Evolutionary conservation across 2,888 invertebrate genomes (phyloP), one percentile per base, ranked within the genome.

Genomic region (Hedya salicella): DNA sequence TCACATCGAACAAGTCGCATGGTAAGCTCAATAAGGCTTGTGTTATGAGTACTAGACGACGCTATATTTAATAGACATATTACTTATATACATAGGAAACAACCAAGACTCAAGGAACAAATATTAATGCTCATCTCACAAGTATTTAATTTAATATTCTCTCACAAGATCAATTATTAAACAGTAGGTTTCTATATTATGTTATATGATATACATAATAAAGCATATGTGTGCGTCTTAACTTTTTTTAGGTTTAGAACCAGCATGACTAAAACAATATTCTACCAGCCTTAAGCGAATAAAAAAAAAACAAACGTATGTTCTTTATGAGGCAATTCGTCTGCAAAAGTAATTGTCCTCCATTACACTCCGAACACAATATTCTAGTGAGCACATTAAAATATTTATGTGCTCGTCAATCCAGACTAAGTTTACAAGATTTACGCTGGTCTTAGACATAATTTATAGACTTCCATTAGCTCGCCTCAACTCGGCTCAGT

Each of bases 401-500:
- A 65, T 61, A 57, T 67, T 68, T 56, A 57, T 42, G 54, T 46
- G 60, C 21, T 56, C 68, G 36, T 46, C 64, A 44, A 61, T 17
- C 36, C 19, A 56, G 16, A 46, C 40, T 46, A 48, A 60, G 53
- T 61, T 59, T 54, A 16, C 36, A 39, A 59, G 65, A 65, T 65
- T 65, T 59, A 65, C 50, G 36, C 5, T 11, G 50, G 25, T 16
- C 46, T 65, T 52, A 39, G 25, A 14, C 17, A 14, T 52, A 59
- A 52, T 65, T 65, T 59, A 65, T 65, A 46, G 19, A 42, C 19
- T 5, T 11, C 59, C 52, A 65, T 65, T 46, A 59, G 44, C n/a
- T 40, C 8, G 25, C 11, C 44, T 44, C 39, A 59, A 39, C 52
- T 52, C 21, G 16, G 39, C 50, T 54, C 40, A 30, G 40, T 39